Base-by-base conservation (phyloP, 2,113 vertebrate species). In the Nerophis ophidion region DNA sequence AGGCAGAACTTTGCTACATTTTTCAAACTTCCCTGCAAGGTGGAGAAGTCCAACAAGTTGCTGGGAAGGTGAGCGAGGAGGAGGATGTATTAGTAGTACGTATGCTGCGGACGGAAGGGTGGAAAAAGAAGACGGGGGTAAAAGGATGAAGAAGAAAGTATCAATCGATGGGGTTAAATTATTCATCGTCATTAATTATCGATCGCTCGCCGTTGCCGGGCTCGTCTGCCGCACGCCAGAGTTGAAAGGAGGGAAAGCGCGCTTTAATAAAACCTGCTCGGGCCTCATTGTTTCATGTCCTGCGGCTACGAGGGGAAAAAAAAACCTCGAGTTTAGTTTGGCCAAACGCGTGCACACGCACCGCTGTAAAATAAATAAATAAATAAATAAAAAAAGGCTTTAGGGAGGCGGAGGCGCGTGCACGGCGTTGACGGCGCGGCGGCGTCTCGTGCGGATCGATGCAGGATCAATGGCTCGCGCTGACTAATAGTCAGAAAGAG, bases 161-260 rank as follows among this genome's bases (percentile, higher is more conserved):
- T 89, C 90, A 90, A 91, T 91, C 90, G 89, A 91, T 91, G 88
- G 86, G 89, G 89, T 91, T 91, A 91, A 91, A 91, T 91, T 91
- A 91, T 91, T 91, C 90, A 91, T 91, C 89, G 90, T 91, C 90
- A 91, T 91, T 91, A 91, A 91, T 91, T 91, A 91, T 91, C 90
- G 90, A 91, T 91, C 89, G 88, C 71, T 87, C 87, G 89, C 87
- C 89, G 89, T 89, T 91, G 89, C 89, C 89, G 89, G 89, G 84
- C 88, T 91, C 86, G 90, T 91, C 85, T 88, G 89, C 89, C 90
- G 88, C 85, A 89, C 89, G 88, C 89, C 87, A 77, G 89, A 91
- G 89, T 91, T 91, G 90, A 91, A 91, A 91, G 90, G 87, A 87
- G 90, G 90, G 88, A 91, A 91, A 91, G 89, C 88, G 89, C 89